Conservation (phyloP, 2,797 vertebrate genomes). For the Pseudochirops corinnae region DNA sequence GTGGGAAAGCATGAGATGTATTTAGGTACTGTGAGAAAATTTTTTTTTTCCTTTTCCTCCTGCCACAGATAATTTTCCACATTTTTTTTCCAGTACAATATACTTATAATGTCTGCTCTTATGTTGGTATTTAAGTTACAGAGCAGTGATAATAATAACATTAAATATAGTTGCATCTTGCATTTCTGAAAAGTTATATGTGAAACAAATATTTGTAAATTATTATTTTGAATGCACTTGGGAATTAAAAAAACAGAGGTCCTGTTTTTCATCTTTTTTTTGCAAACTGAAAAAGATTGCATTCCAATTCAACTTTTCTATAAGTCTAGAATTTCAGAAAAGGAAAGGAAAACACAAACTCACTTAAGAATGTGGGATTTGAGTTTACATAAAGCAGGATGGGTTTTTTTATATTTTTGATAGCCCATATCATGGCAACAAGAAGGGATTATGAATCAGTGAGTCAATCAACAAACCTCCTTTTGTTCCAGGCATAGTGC, state of each 20-base stretch:
- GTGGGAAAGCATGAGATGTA: neutral
- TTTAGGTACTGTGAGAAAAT: neutral
- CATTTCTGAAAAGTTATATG: neutral
- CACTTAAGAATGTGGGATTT: neutral
- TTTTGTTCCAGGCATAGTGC: neutral
- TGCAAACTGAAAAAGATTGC: neutral
- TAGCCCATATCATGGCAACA: neutral
- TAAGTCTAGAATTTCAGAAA: neutral
- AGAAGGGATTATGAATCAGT: neutral
- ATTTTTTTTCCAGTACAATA: neutral
- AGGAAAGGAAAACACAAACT: too few species aligned
- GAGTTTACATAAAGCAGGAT: neutral
- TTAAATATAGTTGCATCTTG: neutral
- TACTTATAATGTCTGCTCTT: neutral
- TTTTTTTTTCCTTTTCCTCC: neutral
- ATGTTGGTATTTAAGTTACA: neutral
- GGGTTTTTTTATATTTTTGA: neutral
- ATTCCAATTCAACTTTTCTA: neutral
- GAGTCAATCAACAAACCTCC: neutral
- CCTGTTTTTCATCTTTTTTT: neutral
- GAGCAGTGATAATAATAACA: neutral
- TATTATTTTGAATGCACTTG: neutral
- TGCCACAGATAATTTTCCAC: neutral
- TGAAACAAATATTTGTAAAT: neutral
- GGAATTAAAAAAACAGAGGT: neutral